These are phyloP conservation scores for Cottoperca gobio DNA, from an alignment of 2,797 vertebrate genomes.

Conservation along the genomic window DNA sequence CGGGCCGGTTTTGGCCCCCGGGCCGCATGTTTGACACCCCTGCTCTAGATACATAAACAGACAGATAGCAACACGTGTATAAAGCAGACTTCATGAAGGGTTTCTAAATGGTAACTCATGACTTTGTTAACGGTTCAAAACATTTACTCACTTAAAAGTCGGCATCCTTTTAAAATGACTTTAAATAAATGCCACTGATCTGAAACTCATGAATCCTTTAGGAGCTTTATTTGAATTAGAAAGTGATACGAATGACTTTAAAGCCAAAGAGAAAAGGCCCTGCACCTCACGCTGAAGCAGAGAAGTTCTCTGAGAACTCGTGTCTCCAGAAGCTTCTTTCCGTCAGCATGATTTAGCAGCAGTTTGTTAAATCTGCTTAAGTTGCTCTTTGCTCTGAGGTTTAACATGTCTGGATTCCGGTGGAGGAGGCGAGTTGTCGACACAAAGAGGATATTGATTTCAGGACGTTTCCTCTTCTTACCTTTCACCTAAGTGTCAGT, in stretches of 20 bases:
- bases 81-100: neutral
- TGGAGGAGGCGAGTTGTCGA: constrained; percentile 32
- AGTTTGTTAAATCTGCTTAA: constrained; percentile 49
- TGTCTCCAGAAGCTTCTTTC: constrained; percentile 33
- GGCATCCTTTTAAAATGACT: too few relatives aligned
- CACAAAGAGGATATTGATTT: constrained; percentile 73
- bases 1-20: too few relatives aligned
- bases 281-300: neutral
- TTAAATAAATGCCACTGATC: neutral
- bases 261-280: neutral
- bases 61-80: neutral
- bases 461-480: constrained; percentile 66
- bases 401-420: constrained; percentile 54
- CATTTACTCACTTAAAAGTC: neutral
- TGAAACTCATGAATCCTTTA: neutral
- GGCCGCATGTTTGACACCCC: too few relatives aligned
- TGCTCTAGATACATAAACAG: neutral
- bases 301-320: constrained; percentile 6
- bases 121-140: neutral
- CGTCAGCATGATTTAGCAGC: constrained; percentile 27
- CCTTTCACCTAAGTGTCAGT: constrained; percentile 65
- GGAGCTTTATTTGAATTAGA: neutral
- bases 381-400: constrained; percentile 28
- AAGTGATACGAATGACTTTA: neutral
- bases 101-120: neutral